Conservation (phyloP, 2,113 vertebrate genomes). For the Macrotus californicus region DNA sequence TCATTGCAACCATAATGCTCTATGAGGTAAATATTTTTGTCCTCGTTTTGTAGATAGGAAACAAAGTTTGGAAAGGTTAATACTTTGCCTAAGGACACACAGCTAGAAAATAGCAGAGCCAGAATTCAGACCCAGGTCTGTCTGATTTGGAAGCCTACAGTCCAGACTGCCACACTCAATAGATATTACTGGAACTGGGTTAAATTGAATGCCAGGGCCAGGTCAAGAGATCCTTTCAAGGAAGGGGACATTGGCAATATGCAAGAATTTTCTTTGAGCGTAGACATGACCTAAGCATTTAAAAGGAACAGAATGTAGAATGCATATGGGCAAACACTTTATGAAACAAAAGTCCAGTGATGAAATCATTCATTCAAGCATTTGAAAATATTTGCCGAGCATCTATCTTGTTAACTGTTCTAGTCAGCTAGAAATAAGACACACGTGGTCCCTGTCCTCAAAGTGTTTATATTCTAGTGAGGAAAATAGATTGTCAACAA, state of each 20-base stretch:
- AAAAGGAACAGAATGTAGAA: neutral
- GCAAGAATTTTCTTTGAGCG: neutral
- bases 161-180: neutral
- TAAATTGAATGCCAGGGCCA: neutral
- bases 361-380: neutral
- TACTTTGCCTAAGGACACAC: constrained; percentile 9
- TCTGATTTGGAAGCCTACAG: neutral
- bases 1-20: neutral
- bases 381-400: neutral
- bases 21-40: neutral
- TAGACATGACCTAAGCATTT: neutral
- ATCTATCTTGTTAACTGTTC: neutral
- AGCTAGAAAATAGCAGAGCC: neutral
- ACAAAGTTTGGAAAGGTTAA: neutral
- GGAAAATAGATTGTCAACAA: neutral
- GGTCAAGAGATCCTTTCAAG: neutral
- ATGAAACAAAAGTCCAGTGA: neutral
- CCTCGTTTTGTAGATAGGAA: neutral
- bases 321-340: neutral
- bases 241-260: neutral
- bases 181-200: neutral
- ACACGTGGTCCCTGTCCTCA: neutral
- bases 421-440: neutral
- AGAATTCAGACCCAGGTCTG: neutral
- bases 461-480: neutral